Evolutionary conservation across 2,888 invertebrate species (phyloP).

Genomic region (Helicoverpa assulta): DNA sequence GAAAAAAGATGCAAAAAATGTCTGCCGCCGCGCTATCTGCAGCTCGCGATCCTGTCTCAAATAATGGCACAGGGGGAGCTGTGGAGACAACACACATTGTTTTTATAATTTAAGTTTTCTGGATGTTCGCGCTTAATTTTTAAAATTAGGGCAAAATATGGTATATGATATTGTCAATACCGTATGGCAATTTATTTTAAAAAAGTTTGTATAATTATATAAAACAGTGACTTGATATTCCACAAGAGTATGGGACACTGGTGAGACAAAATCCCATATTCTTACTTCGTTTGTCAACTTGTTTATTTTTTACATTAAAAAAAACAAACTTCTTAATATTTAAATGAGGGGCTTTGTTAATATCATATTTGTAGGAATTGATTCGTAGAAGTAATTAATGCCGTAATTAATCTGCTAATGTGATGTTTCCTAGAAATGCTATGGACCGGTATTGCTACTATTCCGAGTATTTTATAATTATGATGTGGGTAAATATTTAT

Average conservation of each 20-base stretch:
- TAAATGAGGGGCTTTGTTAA: not conserved
- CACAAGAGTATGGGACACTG: too few species aligned
- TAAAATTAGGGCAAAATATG: too few species aligned
- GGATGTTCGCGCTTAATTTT: too few species aligned
- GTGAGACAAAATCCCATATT: too few species aligned
- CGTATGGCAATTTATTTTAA: too few species aligned
- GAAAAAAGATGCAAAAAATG: slow-evolving; percentile 83
- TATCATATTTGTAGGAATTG: not conserved
- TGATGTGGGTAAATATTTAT: slow-evolving; percentile 27
- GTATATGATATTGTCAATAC: too few species aligned
- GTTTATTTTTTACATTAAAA: too few species aligned
- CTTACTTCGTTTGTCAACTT: too few species aligned
- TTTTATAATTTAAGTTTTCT: not conserved
- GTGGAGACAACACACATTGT: slow-evolving; percentile 65
- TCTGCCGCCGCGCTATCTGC: slow-evolving; percentile 86
- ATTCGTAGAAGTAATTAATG: slow-evolving; percentile 6
- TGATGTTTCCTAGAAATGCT: not conserved
- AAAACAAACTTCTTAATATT: too few species aligned
- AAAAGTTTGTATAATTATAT: too few species aligned
- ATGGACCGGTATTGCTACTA: not conserved
- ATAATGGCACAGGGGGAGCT: slow-evolving; percentile 71
- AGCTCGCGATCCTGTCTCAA: slow-evolving; percentile 85
- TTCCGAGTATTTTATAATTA: slow-evolving; percentile 25
- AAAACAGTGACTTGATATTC: too few species aligned
- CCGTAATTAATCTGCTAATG: not conserved